These are phyloP conservation scores for Malachius bipustulatus DNA, from an alignment of 2,888 invertebrate species.

Conservation along the genomic window DNA sequence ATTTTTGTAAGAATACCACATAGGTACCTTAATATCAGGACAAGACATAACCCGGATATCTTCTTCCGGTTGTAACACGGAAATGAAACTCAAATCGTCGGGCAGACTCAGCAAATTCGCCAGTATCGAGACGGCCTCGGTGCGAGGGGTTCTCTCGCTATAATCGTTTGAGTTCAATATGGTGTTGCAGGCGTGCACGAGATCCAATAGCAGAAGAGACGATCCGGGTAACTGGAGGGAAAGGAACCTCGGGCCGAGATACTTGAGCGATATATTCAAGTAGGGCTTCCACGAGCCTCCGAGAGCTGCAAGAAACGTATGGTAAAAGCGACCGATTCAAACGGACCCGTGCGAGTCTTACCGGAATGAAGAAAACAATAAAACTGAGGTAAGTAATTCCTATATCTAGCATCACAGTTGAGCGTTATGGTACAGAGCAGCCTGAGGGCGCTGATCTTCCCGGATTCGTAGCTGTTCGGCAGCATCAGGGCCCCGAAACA, in stretches of 20 bases:
- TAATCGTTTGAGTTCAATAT: constrained; percentile 73
- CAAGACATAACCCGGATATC: constrained; percentile 46
- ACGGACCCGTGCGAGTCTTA: constrained; percentile 25
- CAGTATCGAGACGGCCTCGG: constrained; percentile 81
- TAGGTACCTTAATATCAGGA: constrained; percentile 61
- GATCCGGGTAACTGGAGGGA: constrained; percentile 82
- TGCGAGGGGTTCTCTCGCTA: constrained; percentile 55
- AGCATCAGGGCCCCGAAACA: constrained; percentile 82
- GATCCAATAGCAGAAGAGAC: constrained; percentile 74
- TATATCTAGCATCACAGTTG: constrained; percentile 58
- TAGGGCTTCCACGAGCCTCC: constrained; percentile 61
- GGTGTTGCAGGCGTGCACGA: constrained; percentile 81
- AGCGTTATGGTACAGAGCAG: constrained; percentile 78
- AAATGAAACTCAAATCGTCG: constrained; percentile 45
- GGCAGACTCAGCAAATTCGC: constrained; percentile 79
- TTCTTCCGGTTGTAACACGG: constrained; percentile 46
- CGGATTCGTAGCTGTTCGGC: constrained; percentile 58
- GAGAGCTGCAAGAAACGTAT: constrained; percentile 36
- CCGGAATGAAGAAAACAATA: constrained; percentile 77
- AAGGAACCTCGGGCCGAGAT: constrained; percentile 73
- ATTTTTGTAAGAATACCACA: neutral
- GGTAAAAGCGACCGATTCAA: constrained; percentile 8
- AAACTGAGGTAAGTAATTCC: constrained; percentile 71
- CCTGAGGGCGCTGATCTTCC: constrained; percentile 77
- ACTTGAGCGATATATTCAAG: constrained; percentile 64